phyloP scores from a whole-genome alignment of 2,888 invertebrate genomes.

The Cephus sareptanus region DNA sequence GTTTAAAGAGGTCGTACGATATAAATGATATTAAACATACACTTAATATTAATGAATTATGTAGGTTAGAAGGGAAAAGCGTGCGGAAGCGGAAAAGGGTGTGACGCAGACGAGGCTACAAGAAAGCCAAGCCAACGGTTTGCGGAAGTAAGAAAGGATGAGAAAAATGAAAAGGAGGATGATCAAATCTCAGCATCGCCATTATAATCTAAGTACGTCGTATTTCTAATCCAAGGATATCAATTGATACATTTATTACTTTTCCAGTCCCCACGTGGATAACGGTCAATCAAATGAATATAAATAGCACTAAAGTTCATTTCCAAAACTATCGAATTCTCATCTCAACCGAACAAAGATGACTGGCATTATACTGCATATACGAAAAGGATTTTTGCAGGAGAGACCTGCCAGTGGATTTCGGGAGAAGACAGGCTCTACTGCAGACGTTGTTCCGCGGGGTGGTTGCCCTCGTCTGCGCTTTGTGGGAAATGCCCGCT shows the following conservation, averaged over 20 bases:
- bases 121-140: conserved; percentile 21
- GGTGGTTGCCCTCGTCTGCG: conserved; percentile 66
- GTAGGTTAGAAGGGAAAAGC: not conserved
- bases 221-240: not conserved
- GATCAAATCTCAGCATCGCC: not conserved
- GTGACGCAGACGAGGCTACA: conserved; percentile 19
- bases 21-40: not conserved
- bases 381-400: no score
- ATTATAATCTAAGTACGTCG: not conserved
- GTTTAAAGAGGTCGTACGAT: not conserved
- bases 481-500: conserved; percentile 65
- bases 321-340: no score
- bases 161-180: conserved; percentile 32
- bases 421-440: conserved; percentile 1
- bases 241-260: not conserved
- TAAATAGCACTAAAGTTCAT: no score
- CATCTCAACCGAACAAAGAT: no score
- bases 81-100: conserved; percentile 17
- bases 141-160: conserved; percentile 21
- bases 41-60: not conserved
- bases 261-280: not conserved
- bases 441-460: conserved; percentile 35
- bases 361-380: no score
- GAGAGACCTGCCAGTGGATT: not conserved
- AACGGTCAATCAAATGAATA: not conserved